Evolutionary conservation across 2,113 vertebrate genomes (phyloP).

Genomic region (Prietella phreatophila): DNA sequence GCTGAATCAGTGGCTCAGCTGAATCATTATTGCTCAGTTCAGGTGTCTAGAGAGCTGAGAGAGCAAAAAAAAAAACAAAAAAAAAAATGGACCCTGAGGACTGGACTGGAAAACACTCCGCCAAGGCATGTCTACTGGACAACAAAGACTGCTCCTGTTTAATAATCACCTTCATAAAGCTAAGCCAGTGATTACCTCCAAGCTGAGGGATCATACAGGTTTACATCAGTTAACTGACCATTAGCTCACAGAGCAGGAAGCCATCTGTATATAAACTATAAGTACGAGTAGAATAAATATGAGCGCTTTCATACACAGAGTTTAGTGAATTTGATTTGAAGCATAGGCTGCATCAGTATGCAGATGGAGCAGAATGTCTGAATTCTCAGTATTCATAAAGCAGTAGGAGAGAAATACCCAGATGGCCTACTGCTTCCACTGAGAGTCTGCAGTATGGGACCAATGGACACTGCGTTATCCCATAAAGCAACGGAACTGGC

Average conservation of each 20-base stretch:
- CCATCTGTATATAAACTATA: not conserved
- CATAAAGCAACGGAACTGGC: too few species aligned
- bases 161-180: slow-evolving; percentile 28
- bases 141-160: not conserved
- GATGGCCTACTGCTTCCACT: too few species aligned
- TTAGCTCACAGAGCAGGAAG: not conserved
- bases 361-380: too few species aligned
- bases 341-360: too few species aligned
- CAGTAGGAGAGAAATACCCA: too few species aligned
- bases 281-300: not conserved
- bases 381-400: too few species aligned
- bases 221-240: not conserved
- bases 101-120: not conserved
- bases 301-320: not conserved
- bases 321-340: not conserved
- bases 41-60: not conserved
- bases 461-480: too few species aligned
- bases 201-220: not conserved
- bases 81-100: not conserved
- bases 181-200: slow-evolving; percentile 24
- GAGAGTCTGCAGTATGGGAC: too few species aligned
- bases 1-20: not conserved
- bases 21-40: not conserved
- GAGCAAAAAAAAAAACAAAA: not conserved
- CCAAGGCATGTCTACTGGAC: not conserved